phyloP scores from a whole-genome alignment of 2,888 invertebrate species.

The Anthrax anthrax region DNA sequence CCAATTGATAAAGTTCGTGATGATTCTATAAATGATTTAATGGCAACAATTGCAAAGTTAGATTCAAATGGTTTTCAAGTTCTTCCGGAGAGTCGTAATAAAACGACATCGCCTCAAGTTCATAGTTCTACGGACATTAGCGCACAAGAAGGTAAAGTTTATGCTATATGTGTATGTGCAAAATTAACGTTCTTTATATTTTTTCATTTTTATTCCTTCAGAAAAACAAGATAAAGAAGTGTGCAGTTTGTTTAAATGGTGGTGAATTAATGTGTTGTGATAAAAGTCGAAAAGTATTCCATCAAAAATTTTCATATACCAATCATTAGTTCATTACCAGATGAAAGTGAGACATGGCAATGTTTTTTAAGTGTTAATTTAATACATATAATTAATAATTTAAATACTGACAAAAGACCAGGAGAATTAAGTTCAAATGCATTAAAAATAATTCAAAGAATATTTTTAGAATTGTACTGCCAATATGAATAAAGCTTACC shows the following conservation, averaged over 20 bases:
- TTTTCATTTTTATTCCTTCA: too few relatives aligned
- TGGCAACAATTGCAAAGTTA: conserved; percentile 75
- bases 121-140: conserved; percentile 58
- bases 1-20: conserved; percentile 69
- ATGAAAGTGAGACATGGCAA: conserved; percentile 82
- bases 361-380: conserved; percentile 80
- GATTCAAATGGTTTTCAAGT: conserved; percentile 75
- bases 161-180: too few relatives aligned
- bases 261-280: conserved; percentile 93
- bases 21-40: conserved; percentile 71
- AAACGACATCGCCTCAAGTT: conserved; percentile 49
- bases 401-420: conserved; percentile 26
- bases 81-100: conserved; percentile 41
- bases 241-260: conserved; percentile 90
- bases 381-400: conserved; percentile 38
- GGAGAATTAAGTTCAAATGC: conserved; percentile 43
- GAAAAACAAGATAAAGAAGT: conserved; percentile 53
- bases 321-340: conserved; percentile 62
- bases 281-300: conserved; percentile 89
- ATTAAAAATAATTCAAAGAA: conserved; percentile 61
- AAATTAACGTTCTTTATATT: too few relatives aligned
- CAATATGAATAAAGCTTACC: conserved; percentile 79
- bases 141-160: conserved; percentile 34
- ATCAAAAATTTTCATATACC: conserved; percentile 91
- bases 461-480: conserved; percentile 81